Evolutionary conservation across 2,888 invertebrate genomes (phyloP).

Genomic region (Sepiola atlantica): DNA sequence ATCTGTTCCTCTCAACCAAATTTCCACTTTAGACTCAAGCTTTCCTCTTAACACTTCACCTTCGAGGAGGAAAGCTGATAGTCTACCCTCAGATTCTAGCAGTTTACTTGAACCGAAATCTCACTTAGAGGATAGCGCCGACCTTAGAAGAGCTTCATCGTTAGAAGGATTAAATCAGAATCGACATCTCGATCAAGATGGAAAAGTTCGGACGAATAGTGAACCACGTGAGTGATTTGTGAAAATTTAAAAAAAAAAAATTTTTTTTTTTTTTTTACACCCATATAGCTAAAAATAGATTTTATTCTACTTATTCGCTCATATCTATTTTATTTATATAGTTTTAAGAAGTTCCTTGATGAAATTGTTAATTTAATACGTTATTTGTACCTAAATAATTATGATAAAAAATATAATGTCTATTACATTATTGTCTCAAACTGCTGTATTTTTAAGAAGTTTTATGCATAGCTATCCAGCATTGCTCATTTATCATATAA

Average conservation of each 20-base stretch:
- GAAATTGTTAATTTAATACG: background rate
- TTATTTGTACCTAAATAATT: no score
- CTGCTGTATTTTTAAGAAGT: no score
- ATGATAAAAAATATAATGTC: no score
- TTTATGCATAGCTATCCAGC: no score
- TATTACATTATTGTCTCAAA: no score
- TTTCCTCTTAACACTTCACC: slow-evolving; percentile 43
- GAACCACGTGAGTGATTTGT: slow-evolving; percentile 37
- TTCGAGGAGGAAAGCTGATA: slow-evolving; percentile 44
- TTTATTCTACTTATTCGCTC: background rate
- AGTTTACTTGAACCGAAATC: slow-evolving; percentile 41
- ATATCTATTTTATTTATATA: background rate
- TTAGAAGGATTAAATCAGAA: slow-evolving; percentile 55
- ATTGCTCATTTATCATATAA: no score
- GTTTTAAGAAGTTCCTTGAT: background rate
- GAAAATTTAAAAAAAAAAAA: no score
- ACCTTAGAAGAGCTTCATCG: slow-evolving; percentile 59
- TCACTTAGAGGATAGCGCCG: slow-evolving; percentile 39
- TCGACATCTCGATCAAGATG: slow-evolving; percentile 43
- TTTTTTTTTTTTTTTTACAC: background rate
- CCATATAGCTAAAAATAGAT: background rate
- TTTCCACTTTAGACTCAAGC: slow-evolving; percentile 55
- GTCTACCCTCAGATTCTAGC: slow-evolving; percentile 43
- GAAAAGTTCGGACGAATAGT: slow-evolving; percentile 34
- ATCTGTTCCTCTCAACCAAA: slow-evolving; percentile 64